These are phyloP conservation scores for Plestiodon gilberti DNA, from an alignment of 2,113 vertebrate species.

Conservation along the genomic window DNA sequence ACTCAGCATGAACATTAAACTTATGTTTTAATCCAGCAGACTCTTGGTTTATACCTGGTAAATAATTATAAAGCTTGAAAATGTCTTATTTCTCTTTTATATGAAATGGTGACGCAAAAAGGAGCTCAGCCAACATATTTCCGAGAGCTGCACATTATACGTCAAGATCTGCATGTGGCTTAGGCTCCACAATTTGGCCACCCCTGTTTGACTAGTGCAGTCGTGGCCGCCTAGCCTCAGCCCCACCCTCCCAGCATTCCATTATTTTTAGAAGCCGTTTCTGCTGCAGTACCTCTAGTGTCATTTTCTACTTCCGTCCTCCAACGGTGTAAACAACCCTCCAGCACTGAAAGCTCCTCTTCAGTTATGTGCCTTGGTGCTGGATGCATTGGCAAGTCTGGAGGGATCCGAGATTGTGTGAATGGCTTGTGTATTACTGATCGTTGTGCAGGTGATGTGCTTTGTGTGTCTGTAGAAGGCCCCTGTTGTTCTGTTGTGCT, in stretches of 20 bases:
- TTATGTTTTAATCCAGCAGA: too few relatives aligned
- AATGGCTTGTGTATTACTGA: constrained; percentile 94
- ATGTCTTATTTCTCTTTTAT: too few relatives aligned
- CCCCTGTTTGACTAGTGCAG: not conserved
- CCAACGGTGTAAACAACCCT: constrained; percentile 96
- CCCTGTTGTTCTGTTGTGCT: constrained; percentile 87
- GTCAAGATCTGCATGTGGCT: too few relatives aligned
- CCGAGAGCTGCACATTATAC: too few relatives aligned
- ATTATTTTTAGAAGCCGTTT: not conserved
- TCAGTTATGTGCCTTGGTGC: constrained; percentile 95
- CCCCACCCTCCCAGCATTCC: not conserved
- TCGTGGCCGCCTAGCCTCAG: not conserved
- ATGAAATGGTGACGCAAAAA: too few relatives aligned
- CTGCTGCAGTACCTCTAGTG: constrained; percentile 82
- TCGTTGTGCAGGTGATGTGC: constrained; percentile 80
- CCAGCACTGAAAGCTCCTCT: constrained; percentile 92
- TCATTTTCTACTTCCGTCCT: constrained; percentile 98
- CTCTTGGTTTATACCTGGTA: too few relatives aligned
- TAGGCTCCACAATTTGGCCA: too few relatives aligned
- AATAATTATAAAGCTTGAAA: too few relatives aligned
- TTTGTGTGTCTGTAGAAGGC: constrained; percentile 80
- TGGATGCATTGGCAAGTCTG: constrained; percentile 94
- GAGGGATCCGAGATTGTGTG: constrained; percentile 93
- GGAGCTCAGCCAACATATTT: too few relatives aligned
- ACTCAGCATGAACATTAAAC: too few relatives aligned